phyloP scores from a whole-genome alignment of 2,113 vertebrate species.

The Collichthys lucidus region DNA sequence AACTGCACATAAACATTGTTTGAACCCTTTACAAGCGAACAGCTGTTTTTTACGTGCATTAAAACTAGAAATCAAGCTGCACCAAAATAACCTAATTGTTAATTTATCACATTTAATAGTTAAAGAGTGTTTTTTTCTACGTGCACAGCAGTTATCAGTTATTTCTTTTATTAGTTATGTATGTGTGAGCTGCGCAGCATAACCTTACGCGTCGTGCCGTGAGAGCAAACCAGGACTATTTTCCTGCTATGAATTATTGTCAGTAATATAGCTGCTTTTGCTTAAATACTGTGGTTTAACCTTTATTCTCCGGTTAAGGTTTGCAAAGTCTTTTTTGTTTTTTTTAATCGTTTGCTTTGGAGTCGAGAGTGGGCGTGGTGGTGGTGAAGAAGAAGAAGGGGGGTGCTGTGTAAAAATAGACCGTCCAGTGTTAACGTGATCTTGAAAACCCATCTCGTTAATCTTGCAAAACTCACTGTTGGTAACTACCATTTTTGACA shows the following conservation, averaged over 20 bases:
- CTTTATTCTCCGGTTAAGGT: background rate
- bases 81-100: too few species aligned
- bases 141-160: too few species aligned
- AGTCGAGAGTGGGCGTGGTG: slow-evolving; percentile 70
- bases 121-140: too few species aligned
- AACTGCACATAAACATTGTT: accelerated
- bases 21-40: background rate
- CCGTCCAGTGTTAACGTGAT: slow-evolving; percentile 48
- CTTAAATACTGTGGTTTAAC: background rate
- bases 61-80: too few species aligned
- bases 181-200: slow-evolving; percentile 19
- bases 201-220: background rate
- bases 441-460: slow-evolving; percentile 51
- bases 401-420: slow-evolving; percentile 69
- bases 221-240: background rate
- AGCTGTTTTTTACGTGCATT: too few species aligned
- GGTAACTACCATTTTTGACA: slow-evolving; percentile 34
- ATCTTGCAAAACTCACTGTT: slow-evolving; percentile 38
- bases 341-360: background rate
- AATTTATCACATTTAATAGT: too few species aligned
- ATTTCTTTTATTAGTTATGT: background rate
- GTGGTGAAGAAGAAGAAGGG: background rate
- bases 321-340: slow-evolving; percentile 24
- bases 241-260: background rate
- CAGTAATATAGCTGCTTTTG: background rate